A percentile compares a stretch with the other conserved stretches of the same genome.
These are phyloP conservation scores for Dermolepida albohirtum DNA, from an alignment of 2,888 invertebrate genomes.

Conservation along the genomic window DNA sequence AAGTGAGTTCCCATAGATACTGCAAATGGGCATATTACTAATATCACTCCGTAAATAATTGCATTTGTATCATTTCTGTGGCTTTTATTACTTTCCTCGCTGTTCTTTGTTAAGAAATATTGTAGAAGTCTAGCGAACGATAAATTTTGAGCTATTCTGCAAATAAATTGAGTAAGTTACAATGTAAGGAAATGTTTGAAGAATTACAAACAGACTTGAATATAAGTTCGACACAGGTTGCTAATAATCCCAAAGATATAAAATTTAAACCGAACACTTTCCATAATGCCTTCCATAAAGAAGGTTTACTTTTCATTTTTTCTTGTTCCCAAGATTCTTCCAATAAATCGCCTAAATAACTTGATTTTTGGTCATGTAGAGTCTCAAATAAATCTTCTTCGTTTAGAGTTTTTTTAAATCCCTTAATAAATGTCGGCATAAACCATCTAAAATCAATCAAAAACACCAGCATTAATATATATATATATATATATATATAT, in stretches of 20 bases:
- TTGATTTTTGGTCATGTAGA: conserved; percentile 75
- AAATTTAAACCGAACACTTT: conserved; percentile 57
- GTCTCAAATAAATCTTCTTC: conserved; percentile 79
- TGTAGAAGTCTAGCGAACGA: conserved; percentile 73
- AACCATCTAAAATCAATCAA: conserved; percentile 41
- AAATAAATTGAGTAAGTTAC: conserved; percentile 1
- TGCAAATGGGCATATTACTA: conserved; percentile 66
- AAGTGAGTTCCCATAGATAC: conserved; percentile 70
- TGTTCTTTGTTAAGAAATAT: conserved; percentile 69
- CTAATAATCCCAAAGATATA: conserved; percentile 55
- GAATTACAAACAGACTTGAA: conserved; percentile 48
- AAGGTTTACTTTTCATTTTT: conserved; percentile 56
- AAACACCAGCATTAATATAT: conserved; percentile 1
- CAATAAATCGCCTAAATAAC: conserved; percentile 72
- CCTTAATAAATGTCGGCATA: conserved; percentile 41
- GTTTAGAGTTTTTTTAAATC: conserved; percentile 54
- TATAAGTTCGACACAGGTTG: conserved; percentile 58
- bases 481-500: no score
- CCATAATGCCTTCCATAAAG: conserved; percentile 57
- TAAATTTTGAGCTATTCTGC: conserved; percentile 61
- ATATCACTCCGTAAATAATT: conserved; percentile 79
- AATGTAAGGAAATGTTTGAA: conserved; percentile 6
- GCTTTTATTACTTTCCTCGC: conserved; percentile 46
- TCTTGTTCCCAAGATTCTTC: conserved; percentile 68
- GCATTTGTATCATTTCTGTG: conserved; percentile 64